Conservation (phyloP, 2,797 vertebrate genomes). For the Anguilla pacifica region DNA sequence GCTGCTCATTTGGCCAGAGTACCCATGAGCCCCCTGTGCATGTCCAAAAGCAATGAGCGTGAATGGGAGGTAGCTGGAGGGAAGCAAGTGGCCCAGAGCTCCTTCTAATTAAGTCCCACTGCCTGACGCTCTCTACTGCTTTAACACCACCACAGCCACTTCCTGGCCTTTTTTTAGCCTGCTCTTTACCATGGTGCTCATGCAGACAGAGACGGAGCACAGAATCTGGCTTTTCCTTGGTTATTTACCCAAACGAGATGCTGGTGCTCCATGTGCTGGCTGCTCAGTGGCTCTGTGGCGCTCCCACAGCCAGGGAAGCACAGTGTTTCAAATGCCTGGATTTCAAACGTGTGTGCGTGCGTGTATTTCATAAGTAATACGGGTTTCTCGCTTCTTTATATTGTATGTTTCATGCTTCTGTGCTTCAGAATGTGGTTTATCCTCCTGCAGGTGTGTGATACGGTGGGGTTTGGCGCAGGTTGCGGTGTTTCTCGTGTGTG, state of each 20-base stretch:
- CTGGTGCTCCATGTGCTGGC: not conserved
- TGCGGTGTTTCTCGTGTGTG: too few relatives aligned
- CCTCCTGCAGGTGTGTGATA: not conserved
- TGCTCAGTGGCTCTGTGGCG: not conserved
- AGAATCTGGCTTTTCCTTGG: conserved; percentile 54
- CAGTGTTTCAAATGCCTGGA: not conserved
- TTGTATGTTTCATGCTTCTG: not conserved
- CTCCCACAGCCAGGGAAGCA: not conserved
- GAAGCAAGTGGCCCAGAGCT: conserved; percentile 40
- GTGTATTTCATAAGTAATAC: not conserved
- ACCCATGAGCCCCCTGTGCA: conserved; percentile 12
- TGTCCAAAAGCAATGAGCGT: conserved; percentile 18
- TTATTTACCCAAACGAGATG: conserved; percentile 40
- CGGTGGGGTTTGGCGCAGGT: too few relatives aligned
- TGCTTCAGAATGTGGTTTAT: not conserved
- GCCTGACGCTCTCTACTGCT: conserved; percentile 68
- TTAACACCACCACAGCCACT: conserved; percentile 69
- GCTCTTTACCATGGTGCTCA: conserved; percentile 59
- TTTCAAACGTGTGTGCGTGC: too few relatives aligned
- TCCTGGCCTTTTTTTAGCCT: conserved; percentile 50
- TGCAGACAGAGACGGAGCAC: conserved; percentile 42
- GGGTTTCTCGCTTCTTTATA: not conserved
- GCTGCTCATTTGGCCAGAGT: not conserved
- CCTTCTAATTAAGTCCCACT: conserved; percentile 76
- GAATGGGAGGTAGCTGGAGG: not conserved